Conservation (phyloP, 2,797 vertebrate genomes). For the Hirundo rustica region DNA sequence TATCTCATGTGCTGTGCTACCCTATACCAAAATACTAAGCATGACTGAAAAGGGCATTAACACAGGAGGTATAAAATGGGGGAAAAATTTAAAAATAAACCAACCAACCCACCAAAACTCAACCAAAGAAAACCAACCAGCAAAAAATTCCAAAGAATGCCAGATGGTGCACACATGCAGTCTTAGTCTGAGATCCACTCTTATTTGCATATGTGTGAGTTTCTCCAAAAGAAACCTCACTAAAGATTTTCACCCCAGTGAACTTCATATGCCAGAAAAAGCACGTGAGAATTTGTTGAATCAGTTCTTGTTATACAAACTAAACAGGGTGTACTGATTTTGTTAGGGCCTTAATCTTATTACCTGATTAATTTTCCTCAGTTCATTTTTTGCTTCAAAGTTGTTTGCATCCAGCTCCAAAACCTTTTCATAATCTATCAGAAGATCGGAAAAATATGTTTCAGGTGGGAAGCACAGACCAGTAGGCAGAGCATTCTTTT, state of each 20-base stretch:
- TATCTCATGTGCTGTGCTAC: not conserved
- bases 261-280: not conserved
- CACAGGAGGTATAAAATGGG: not conserved
- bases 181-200: not conserved
- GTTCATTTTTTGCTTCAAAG: constrained; percentile 86
- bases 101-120: not conserved
- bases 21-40: not conserved
- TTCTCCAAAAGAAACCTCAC: not conserved
- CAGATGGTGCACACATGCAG: not conserved
- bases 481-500: not conserved
- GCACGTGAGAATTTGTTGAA: accelerated
- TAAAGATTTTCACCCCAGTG: not conserved
- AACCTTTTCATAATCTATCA: constrained; percentile 90
- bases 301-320: not conserved
- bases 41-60: not conserved
- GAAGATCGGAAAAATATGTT: not conserved
- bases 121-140: not conserved
- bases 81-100: not conserved
- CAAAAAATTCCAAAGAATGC: not conserved
- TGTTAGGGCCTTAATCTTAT: not conserved
- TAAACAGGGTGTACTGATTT: not conserved
- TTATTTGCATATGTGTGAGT: not conserved
- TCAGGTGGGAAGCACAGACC: not conserved
- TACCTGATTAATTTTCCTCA: constrained; percentile 88
- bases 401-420: constrained; percentile 88